A percentile compares a stretch with the other conserved stretches of the same genome.
These are phyloP conservation scores for Tetranychus truncatus DNA, from an alignment of 2,888 invertebrate species.

Conservation along the genomic window DNA sequence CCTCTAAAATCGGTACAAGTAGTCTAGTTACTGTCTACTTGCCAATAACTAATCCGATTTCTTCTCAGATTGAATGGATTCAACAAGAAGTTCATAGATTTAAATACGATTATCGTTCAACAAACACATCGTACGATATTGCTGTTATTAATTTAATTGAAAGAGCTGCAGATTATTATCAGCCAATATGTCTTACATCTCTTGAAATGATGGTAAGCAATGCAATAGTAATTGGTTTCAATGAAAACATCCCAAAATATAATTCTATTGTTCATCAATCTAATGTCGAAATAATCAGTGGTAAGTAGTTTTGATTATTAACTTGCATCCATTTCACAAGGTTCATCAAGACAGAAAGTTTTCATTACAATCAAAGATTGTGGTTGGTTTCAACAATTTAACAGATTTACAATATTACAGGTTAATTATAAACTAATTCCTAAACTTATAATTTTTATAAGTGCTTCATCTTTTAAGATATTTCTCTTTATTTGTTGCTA, in stretches of 20 bases:
- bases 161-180: neutral
- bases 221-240: neutral
- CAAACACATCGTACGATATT: neutral
- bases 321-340: no score
- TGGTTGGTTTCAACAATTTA: no score
- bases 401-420: no score
- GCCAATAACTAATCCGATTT: neutral
- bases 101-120: neutral
- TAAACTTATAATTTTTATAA: no score
- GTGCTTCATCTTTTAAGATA: neutral
- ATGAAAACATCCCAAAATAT: neutral
- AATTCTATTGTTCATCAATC: neutral
- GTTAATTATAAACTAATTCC: no score
- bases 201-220: neutral
- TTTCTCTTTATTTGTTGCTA: slow-evolving; percentile 10
- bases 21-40: neutral
- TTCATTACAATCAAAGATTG: no score
- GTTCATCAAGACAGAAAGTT: no score
- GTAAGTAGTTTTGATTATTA: neutral
- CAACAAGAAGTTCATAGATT: neutral
- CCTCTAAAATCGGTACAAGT: neutral
- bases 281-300: neutral
- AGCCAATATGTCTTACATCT: neutral
- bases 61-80: neutral
- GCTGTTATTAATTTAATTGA: neutral